Base-by-base conservation (phyloP, 2,113 vertebrate genomes). In the Spilogale gracilis region DNA sequence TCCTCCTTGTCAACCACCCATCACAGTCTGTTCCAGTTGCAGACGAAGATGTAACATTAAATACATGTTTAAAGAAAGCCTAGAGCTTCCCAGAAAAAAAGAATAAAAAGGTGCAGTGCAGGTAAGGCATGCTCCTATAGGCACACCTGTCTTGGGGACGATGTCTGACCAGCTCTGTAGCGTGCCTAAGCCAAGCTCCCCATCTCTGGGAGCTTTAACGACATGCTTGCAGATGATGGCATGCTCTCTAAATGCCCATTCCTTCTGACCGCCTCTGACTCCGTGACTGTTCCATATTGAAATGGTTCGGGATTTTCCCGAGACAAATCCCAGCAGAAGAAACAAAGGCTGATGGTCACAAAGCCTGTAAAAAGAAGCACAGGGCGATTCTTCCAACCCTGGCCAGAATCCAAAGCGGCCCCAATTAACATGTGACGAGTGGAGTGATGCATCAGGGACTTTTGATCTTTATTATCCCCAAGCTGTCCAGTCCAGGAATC, bases 391-490 rank as follows among this genome's bases (percentile, higher is more conserved):
- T 67, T 74, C 73, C 80, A 54, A 32, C 25, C 50, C 43, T 91
- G 74, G 95, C 81, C 30, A 10, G 95, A 87, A 73, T 89, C 90
- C 96, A 81, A 50, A 60, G 48, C 3, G 21, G 90, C 78, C 76
- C 80, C 92, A 96, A 69, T 96, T 87, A 97, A 48, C 48, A 30
- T 2, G 58, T 3, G 87, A 87, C 43, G 78, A 96, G 79, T 61
- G 80, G 30, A 84, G 80, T 95, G 92, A 97, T 13, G 80, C 92
- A 78, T 23, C 16, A 10, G 0, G 1, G 71, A 43, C 87, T 93
- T 97, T 94, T 95, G 74, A 95, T 96, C 96, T 91, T 86, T 67
- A 23, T 97, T 84, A 93, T 97, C 76, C 94, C 71, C 84, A 84
- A 92, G 79, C 97, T 96, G 96, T 50, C 79, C 80, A 13, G 65